Evolutionary conservation across 2,113 vertebrate genomes (phyloP).

Genomic region (Chunga burmeisteri): DNA sequence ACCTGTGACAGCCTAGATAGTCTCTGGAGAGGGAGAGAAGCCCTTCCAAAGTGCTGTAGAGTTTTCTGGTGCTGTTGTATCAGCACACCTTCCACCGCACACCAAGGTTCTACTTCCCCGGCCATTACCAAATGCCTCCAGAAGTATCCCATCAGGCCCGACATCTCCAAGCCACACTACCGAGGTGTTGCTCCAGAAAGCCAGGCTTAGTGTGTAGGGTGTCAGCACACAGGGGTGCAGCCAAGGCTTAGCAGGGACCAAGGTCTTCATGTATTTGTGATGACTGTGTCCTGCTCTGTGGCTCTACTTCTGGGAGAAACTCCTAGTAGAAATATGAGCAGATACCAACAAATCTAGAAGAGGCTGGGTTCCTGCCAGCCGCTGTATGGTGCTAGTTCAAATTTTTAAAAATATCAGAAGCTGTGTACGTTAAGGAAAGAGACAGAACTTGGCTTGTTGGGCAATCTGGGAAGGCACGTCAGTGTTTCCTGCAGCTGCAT

Average conservation of each 20-base stretch:
- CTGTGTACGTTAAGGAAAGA: not conserved
- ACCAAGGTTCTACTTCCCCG: not conserved
- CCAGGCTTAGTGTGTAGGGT: not conserved
- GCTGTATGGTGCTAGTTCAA: not conserved
- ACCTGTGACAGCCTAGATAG: not conserved
- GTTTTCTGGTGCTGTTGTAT: not conserved
- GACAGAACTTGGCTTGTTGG: not conserved
- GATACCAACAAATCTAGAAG: not conserved
- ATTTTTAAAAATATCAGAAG: not conserved
- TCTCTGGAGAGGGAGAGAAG: not conserved
- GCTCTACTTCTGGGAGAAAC: not conserved
- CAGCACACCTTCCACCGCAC: not conserved
- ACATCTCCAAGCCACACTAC: not conserved
- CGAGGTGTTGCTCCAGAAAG: not conserved
- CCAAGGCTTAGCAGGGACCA: not conserved
- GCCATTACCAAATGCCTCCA: not conserved
- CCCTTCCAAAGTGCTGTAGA: not conserved
- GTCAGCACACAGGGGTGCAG: not conserved
- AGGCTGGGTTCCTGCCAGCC: not conserved
- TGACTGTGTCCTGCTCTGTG: not conserved
- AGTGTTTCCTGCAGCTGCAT: not conserved
- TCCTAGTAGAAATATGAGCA: not conserved
- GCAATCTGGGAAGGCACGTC: rapidly evolving
- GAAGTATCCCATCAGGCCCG: not conserved
- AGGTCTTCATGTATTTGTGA: not conserved